These are phyloP conservation scores for Eidolon helvum DNA, from an alignment of 2,113 vertebrate species.

Conservation along the genomic window DNA sequence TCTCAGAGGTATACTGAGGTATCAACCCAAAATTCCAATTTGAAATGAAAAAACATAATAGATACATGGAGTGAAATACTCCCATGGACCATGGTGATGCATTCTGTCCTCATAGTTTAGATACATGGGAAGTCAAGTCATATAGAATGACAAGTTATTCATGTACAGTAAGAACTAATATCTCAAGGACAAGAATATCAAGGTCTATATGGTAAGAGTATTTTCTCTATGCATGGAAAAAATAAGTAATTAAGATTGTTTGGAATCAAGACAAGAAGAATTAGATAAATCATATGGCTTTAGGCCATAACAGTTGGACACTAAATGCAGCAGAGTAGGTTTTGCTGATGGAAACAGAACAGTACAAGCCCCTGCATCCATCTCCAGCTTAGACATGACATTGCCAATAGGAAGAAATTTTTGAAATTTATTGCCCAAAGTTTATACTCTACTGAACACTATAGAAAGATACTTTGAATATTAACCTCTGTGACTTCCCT, in stretches of 20 bases:
- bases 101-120: not conserved
- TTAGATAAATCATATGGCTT: not conserved
- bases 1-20: not conserved
- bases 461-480: not conserved
- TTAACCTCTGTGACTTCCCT: not conserved
- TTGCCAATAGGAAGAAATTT: not conserved
- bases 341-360: not conserved
- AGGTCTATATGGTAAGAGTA: not conserved
- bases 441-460: not conserved
- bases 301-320: not conserved
- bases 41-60: not conserved
- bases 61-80: not conserved
- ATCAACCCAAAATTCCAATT: not conserved
- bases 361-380: not conserved
- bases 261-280: not conserved
- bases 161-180: not conserved
- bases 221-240: not conserved
- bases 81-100: not conserved
- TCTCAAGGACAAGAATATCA: not conserved
- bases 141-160: not conserved
- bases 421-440: not conserved
- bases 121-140: not conserved
- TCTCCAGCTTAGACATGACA: slow-evolving; percentile 3
- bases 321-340: not conserved
- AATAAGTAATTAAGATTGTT: not conserved